phyloP scores from a whole-genome alignment of 2,888 invertebrate species.

The Pammene aurita region DNA sequence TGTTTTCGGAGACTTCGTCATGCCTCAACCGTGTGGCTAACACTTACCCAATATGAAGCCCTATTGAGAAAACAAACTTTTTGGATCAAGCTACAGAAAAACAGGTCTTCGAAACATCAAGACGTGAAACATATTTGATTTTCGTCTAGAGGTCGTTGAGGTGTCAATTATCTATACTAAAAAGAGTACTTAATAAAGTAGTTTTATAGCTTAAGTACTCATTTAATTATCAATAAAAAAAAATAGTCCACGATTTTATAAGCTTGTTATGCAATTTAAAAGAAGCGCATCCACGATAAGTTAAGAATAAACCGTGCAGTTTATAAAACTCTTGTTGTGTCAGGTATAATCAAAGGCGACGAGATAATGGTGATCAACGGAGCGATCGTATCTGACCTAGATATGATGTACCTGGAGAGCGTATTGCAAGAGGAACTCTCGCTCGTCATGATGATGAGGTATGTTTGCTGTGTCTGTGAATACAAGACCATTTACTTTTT shows the following conservation, averaged over 20 bases:
- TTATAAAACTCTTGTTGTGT: constrained; percentile 65
- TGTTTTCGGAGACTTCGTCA: constrained; percentile 12
- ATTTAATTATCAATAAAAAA: background rate
- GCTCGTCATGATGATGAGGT: constrained; percentile 98
- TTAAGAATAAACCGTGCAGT: constrained; percentile 59
- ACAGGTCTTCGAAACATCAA: background rate
- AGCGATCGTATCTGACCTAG: constrained; percentile 98
- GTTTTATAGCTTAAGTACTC: too few relatives aligned
- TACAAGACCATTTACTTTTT: constrained; percentile 38
- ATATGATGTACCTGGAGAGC: constrained; percentile 99
- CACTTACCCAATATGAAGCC: constrained; percentile 5
- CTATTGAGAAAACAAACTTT: constrained; percentile 13
- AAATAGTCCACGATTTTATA: background rate
- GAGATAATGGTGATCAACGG: constrained; percentile 99
- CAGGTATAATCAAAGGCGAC: constrained; percentile 98
- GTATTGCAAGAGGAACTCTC: constrained; percentile 97
- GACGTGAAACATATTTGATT: background rate
- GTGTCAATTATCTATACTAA: too few relatives aligned
- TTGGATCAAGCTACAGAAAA: background rate
- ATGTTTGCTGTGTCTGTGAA: constrained; percentile 46
- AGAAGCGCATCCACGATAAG: constrained; percentile 47
- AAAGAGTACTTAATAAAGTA: too few relatives aligned
- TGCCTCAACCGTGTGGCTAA: constrained; percentile 8
- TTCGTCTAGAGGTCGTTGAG: too few relatives aligned
- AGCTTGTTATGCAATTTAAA: constrained; percentile 9